Percentiles rank a stretch among this genome's conserved stretches.
Evolutionary conservation across 2,888 invertebrate species (phyloP).

Genomic region (Oxyteleia sp.): DNA sequence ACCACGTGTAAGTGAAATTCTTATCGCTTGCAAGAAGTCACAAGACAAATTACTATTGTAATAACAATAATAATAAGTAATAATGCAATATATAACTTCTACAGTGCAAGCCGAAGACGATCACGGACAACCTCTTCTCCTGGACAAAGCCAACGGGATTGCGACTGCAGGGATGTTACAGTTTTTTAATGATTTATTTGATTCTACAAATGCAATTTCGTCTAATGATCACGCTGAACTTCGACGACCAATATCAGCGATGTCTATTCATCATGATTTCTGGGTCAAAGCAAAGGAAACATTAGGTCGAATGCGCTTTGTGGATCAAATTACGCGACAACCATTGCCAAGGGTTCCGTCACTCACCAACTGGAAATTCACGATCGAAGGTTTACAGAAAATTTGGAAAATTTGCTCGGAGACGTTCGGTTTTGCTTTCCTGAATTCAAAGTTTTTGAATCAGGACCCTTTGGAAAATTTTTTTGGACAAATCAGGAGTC

Average conservation of each 20-base stretch:
- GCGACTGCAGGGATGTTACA: background rate
- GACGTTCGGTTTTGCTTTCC: background rate
- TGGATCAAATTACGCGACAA: background rate
- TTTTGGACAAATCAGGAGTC: constrained; percentile 27
- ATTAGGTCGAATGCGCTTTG: constrained; percentile 1
- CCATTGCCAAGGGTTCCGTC: background rate
- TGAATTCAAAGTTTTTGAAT: constrained; percentile 8
- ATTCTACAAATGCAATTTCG: constrained; percentile 5
- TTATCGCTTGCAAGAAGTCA: too few species aligned
- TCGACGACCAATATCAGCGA: constrained; percentile 1
- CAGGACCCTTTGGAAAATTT: constrained; percentile 36
- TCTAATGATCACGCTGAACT: constrained; percentile 8
- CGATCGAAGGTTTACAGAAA: constrained; percentile 29
- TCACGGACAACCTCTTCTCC: background rate
- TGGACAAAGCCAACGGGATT: background rate
- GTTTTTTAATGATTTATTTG: constrained; percentile 37
- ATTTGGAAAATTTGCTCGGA: constrained; percentile 1
- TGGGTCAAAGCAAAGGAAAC: constrained; percentile 12
- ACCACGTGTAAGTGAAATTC: too few species aligned
- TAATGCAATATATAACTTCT: too few species aligned
- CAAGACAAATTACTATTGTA: too few species aligned
- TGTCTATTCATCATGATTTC: constrained; percentile 4
- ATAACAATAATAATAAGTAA: too few species aligned
- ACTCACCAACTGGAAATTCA: constrained; percentile 28
- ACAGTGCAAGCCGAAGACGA: background rate